Percentiles rank a stretch among this genome's conserved stretches.
phyloP scores from a whole-genome alignment of 2,888 invertebrate species.

The Thymelicus sylvestris region DNA sequence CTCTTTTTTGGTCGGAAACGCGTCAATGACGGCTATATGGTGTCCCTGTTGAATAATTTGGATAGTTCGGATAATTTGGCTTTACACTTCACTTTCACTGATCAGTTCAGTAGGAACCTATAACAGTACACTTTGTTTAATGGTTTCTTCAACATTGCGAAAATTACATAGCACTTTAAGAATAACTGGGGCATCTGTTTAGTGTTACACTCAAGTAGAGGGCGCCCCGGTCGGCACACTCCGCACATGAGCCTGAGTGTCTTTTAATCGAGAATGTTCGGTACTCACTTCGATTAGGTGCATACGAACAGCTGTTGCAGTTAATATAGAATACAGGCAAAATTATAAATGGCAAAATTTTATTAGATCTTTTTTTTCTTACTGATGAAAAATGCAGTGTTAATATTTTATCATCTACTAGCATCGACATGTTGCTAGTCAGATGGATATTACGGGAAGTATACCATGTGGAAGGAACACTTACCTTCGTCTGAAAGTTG shows the following conservation, averaged over 20 bases:
- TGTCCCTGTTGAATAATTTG: no score
- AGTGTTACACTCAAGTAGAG: conserved; percentile 41
- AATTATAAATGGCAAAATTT: not conserved
- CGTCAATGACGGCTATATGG: no score
- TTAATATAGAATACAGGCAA: not conserved
- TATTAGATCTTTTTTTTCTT: no score
- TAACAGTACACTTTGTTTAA: not conserved
- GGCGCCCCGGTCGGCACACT: conserved; percentile 23
- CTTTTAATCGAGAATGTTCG: conserved; percentile 38
- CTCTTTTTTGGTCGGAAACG: no score
- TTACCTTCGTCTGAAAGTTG: no score
- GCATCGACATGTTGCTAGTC: no score
- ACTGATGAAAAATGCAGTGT: no score
- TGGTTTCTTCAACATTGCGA: conserved; percentile 12
- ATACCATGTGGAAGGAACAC: no score
- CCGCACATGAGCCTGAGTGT: conserved; percentile 39
- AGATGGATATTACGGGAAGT: no score
- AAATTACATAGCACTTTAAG: conserved; percentile 27
- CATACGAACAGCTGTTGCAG: conserved; percentile 20
- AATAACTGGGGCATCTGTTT: conserved; percentile 28
- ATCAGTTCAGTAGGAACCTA: not conserved
- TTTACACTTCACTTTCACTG: no score
- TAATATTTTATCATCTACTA: no score
- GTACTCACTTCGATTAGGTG: conserved; percentile 37
- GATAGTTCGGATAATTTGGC: no score